Percentiles rank a stretch among this genome's conserved stretches.
Evolutionary conservation across 2,888 invertebrate species (phyloP).

Genomic region (Scaptomyza tumidula): DNA sequence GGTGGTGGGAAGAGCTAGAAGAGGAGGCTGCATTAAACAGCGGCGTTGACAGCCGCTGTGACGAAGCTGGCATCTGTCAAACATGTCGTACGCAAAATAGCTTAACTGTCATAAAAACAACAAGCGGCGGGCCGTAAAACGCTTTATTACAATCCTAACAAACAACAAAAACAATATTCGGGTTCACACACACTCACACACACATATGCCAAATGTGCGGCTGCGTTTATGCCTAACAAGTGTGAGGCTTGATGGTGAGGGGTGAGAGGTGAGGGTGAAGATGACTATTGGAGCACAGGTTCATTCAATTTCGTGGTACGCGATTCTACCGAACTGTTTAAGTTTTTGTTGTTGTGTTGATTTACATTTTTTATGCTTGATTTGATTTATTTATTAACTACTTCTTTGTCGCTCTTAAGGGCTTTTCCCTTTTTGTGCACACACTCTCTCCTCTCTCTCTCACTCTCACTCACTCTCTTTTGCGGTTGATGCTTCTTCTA

Average conservation of each 20-base stretch:
- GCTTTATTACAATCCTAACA: conserved; percentile 66
- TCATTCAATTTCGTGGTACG: conserved; percentile 37
- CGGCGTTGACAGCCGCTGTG: conserved; percentile 65
- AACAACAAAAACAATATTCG: conserved; percentile 11
- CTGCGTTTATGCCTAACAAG: conserved; percentile 66
- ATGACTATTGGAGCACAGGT: background rate
- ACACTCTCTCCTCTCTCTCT: background rate
- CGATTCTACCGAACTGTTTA: conserved; percentile 24
- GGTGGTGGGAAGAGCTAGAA: background rate
- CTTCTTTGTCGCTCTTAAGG: conserved; percentile 23
- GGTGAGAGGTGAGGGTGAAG: background rate
- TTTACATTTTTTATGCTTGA: conserved; percentile 58
- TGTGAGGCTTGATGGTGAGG: conserved; percentile 26
- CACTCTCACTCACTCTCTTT: conserved; percentile 16
- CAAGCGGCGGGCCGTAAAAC: conserved; percentile 70
- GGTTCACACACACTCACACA: conserved; percentile 31
- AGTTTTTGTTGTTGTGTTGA: conserved; percentile 33
- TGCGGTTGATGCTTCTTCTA: conserved; percentile 39
- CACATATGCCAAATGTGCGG: conserved; percentile 57
- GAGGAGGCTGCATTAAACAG: conserved; percentile 62
- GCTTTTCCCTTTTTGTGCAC: conserved; percentile 22
- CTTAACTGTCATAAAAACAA: conserved; percentile 78
- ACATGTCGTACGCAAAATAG: conserved; percentile 80
- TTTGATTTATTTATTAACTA: conserved; percentile 74
- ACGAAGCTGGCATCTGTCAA: conserved; percentile 70